Evolutionary conservation across 2,888 invertebrate species (phyloP).

Genomic region (Schizaphis graminum): DNA sequence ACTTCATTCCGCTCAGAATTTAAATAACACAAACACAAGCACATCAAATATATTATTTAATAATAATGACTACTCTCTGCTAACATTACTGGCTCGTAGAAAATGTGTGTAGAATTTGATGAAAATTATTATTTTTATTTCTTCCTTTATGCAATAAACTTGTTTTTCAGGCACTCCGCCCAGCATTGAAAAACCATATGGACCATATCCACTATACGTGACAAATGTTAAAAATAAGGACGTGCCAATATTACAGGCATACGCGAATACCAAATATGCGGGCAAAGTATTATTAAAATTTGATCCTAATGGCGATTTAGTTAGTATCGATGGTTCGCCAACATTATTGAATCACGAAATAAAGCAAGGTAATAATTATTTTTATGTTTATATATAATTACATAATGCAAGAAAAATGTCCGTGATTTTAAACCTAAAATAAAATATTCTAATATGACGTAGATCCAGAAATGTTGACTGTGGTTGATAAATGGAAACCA

Average conservation of each 20-base stretch:
- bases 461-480: conserved; percentile 43
- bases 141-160: not conserved
- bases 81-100: not conserved
- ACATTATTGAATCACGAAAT: conserved; percentile 79
- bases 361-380: conserved; percentile 73
- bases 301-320: conserved; percentile 80
- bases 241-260: conserved; percentile 90
- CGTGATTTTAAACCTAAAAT: not conserved
- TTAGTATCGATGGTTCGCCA: conserved; percentile 80
- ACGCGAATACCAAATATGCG: conserved; percentile 91
- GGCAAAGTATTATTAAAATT: conserved; percentile 82
- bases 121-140: not conserved
- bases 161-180: conserved; percentile 73
- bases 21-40: too few species aligned
- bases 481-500: conserved; percentile 45
- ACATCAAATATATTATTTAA: not conserved
- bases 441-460: not conserved
- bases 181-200: conserved; percentile 80
- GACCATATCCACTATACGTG: conserved; percentile 80
- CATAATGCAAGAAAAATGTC: not conserved
- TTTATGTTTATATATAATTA: not conserved
- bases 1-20: too few species aligned
- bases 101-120: not conserved
- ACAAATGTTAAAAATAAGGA: conserved; percentile 79
- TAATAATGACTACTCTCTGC: not conserved